Evolutionary conservation across 2,113 vertebrate species (phyloP), one percentile per base, ranked within the genome.

Genomic region (Genyomyrus donnyi): DNA sequence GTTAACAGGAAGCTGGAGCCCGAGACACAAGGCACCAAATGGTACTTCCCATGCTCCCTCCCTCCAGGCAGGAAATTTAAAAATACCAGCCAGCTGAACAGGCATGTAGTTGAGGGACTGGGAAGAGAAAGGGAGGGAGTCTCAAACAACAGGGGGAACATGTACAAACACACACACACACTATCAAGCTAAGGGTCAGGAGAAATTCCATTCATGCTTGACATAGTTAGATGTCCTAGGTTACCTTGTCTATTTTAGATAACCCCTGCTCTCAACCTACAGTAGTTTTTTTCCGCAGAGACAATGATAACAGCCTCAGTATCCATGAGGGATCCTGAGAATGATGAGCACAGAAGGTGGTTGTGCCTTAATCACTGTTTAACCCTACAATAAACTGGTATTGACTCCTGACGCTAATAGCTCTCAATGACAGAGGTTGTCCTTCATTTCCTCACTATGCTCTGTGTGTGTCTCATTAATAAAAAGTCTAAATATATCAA

Each of bases 181-280:
- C n/a, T 10, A 50, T 86, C 45, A 86, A 87, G 35, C 27, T n/a
- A 53, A 87, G n/a, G n/a, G 9, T 53, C 27, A 52, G 46, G 31
- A 85, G 45, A 52, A 53, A 35, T 87, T 87, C 48, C 50, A 49
- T 27, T 86, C 45, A 48, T 85, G 85, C 50, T 53, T 87, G 48
- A 87, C 48, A 87, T 35, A 87, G 50, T 86, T 86, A 50, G 84
- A 86, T 50, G 45, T 86, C 45, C 84, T 86, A 49, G 84, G 84
- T 50, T 86, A 49, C 24, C 48, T 50, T 49, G 24, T 46, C 45
- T 86, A 85, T 85, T 85, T 85, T 85, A 48, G 39, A 80, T 85
- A 48, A 85, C 83, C 83, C 83, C 35, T 85, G 42, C 42, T 85
- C 42, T 45, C 83, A 42, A 39, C 31, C 83, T 80, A 80, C 42